These are phyloP conservation scores for Chiloscyllium plagiosum DNA, from an alignment of 2,113 vertebrate species.

Conservation along the genomic window DNA sequence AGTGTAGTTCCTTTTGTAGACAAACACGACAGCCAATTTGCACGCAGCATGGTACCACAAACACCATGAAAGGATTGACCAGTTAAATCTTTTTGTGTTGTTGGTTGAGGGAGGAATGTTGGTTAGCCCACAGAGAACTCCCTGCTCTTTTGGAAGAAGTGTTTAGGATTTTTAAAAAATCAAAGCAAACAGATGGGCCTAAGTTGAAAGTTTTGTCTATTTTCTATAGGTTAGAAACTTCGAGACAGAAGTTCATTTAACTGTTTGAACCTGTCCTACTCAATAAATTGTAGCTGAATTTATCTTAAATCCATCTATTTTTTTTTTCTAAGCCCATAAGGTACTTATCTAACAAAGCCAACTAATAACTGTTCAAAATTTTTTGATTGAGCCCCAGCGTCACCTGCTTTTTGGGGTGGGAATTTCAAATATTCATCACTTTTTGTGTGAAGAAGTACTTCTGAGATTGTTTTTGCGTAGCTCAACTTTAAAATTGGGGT, in stretches of 20 bases:
- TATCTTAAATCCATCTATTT: neutral
- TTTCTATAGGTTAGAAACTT: neutral
- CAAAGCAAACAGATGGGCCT: neutral
- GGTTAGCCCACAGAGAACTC: neutral
- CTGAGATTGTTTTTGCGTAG: neutral
- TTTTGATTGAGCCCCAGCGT: neutral
- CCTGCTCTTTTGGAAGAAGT: neutral
- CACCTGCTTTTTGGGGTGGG: neutral
- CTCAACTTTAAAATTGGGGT: neutral
- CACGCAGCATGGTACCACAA: neutral
- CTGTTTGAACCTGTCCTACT: neutral
- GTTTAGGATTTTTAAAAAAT: neutral
- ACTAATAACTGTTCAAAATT: neutral
- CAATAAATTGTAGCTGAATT: neutral
- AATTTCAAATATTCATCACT: neutral
- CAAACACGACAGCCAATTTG: constrained; percentile 10
- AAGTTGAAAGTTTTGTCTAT: neutral
- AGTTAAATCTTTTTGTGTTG: neutral
- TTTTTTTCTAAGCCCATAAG: neutral
- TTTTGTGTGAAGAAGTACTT: neutral
- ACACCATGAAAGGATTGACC: neutral
- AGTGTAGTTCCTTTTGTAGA: neutral
- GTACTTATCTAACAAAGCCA: neutral
- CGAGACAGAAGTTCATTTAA: neutral
- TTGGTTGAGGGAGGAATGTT: neutral